Conservation (phyloP, 2,113 vertebrate species). For the Egretta garzetta region DNA sequence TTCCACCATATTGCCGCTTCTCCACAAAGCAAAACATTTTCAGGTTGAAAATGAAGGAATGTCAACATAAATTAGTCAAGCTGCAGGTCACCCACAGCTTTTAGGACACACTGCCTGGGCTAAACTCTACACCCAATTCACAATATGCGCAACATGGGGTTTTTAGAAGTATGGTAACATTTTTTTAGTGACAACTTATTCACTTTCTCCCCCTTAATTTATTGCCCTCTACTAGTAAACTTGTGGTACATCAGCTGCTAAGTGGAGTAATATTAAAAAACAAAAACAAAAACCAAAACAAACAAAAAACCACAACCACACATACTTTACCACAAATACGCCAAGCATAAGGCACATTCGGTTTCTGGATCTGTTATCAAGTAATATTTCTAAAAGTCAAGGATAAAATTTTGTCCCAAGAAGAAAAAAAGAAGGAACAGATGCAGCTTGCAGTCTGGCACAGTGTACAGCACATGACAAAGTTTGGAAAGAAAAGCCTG, state of each 20-base stretch:
- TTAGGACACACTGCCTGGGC: not conserved
- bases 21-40: not conserved
- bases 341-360: not conserved
- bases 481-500: not conserved
- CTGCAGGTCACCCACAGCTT: not conserved
- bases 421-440: not conserved
- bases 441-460: not conserved
- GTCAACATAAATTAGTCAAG: not conserved
- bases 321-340: not conserved
- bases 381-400: not conserved
- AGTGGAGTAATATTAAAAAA: not conserved
- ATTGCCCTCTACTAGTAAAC: not conserved
- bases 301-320: not conserved
- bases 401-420: not conserved
- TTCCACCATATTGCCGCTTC: not conserved
- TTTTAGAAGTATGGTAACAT: not conserved
- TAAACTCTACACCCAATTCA: not conserved
- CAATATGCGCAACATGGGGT: not conserved
- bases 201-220: not conserved
- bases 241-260: not conserved
- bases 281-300: accelerated
- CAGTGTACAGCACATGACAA: not conserved
- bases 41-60: not conserved
- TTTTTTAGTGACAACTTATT: not conserved
- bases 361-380: not conserved